Conservation (phyloP, 1,140 invertebrate species). For the Plectrocnemia conspersa region DNA sequence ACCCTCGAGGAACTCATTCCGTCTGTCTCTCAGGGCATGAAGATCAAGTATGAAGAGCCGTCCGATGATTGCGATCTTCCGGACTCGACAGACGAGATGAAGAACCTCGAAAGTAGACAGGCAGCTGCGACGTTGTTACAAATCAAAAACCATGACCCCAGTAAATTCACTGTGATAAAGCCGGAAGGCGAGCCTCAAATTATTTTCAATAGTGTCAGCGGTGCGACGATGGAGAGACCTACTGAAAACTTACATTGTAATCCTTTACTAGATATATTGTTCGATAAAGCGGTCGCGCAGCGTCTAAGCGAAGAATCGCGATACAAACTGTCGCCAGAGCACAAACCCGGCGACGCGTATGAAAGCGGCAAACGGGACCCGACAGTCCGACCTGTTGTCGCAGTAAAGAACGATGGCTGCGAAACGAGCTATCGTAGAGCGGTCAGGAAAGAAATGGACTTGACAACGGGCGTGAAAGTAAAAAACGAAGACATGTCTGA, state of each 20-base stretch:
- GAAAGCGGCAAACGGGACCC: no score
- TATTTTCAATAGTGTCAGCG: constrained; percentile 48
- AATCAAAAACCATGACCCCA: constrained; percentile 51
- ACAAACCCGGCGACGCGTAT: constrained; percentile 37
- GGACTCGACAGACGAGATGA: constrained; percentile 52
- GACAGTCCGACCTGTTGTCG: constrained; percentile 19
- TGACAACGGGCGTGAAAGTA: constrained; percentile 38
- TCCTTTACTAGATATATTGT: constrained; percentile 51
- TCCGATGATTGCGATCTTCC: constrained; percentile 47
- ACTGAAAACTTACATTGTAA: constrained; percentile 51
- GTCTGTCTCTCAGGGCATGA: constrained; percentile 43
- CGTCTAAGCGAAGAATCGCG: constrained; percentile 48
- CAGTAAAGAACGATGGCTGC: constrained; percentile 40
- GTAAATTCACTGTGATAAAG: constrained; percentile 48
- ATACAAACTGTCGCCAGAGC: constrained; percentile 39
- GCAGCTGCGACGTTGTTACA: constrained; percentile 49
- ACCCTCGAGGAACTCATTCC: constrained; percentile 51
- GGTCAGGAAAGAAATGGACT: constrained; percentile 49
- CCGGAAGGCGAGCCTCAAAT: constrained; percentile 44
- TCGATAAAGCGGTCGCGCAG: constrained; percentile 50
- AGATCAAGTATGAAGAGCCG: constrained; percentile 40
- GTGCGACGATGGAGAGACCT: constrained; percentile 45
- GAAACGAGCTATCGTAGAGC: constrained; percentile 35
- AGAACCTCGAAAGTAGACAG: constrained; percentile 49
- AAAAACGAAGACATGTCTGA: constrained; percentile 23